Conservation (phyloP, 1,140 invertebrate species). For the Archivesica marissinica region DNA sequence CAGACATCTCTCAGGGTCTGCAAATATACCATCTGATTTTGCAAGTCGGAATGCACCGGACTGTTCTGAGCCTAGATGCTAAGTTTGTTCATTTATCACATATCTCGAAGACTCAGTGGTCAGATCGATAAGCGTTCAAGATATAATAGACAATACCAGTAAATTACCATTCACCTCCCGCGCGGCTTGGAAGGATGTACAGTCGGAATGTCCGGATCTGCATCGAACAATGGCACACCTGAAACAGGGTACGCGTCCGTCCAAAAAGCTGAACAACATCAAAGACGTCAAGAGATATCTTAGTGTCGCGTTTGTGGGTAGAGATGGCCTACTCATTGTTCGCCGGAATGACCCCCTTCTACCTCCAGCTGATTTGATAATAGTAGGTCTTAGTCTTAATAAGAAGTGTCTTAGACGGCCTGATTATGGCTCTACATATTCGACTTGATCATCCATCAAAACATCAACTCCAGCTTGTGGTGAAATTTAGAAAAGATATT, state of each 20-base stretch:
- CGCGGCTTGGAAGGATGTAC: constrained; percentile 32
- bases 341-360: constrained; percentile 15
- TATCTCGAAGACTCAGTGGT: constrained; percentile 23
- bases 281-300: constrained; percentile 59
- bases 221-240: no score
- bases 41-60: constrained; percentile 51
- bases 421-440: constrained; percentile 55
- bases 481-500: constrained; percentile 53
- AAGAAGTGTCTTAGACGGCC: constrained; percentile 30
- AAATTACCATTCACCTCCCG: constrained; percentile 38
- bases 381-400: constrained; percentile 63
- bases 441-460: constrained; percentile 52
- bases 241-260: constrained; percentile 57
- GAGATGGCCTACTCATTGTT: constrained; percentile 63
- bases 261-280: constrained; percentile 45
- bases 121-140: not conserved
- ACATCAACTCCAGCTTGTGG: constrained; percentile 42
- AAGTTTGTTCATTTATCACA: constrained; percentile 33
- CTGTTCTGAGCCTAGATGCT: constrained; percentile 24
- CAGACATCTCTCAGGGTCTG: constrained; percentile 39
- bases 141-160: constrained; percentile 5
- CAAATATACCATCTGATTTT: constrained; percentile 56
- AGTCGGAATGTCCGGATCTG: constrained; percentile 57
- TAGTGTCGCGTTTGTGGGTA: constrained; percentile 51
- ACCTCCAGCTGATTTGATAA: no score